These are phyloP conservation scores for Heliconius ismenius DNA, from an alignment of 2,888 invertebrate genomes.

Conservation along the genomic window DNA sequence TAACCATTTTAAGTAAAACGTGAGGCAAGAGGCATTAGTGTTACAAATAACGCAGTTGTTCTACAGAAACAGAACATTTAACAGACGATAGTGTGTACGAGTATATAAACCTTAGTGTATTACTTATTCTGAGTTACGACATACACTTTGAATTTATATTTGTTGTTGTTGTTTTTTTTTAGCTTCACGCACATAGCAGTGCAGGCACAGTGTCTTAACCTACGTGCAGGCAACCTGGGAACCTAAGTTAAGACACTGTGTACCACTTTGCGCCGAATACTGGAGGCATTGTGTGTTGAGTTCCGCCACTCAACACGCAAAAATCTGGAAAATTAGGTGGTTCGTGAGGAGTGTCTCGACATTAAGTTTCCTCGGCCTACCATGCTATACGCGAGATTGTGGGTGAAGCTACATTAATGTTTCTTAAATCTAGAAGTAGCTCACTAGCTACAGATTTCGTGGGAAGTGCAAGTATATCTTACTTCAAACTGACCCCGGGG, in stretches of 20 bases:
- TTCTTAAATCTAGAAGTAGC: background rate
- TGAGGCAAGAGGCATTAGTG: background rate
- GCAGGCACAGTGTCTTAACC: no score
- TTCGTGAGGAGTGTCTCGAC: no score
- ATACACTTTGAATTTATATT: background rate
- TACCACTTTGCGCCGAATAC: no score
- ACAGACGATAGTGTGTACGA: background rate
- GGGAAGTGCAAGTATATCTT: conserved; percentile 6
- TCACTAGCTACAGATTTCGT: background rate
- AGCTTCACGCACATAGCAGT: no score
- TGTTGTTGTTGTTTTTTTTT: background rate
- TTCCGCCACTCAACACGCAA: no score
- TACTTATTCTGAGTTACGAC: background rate
- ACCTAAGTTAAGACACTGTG: no score
- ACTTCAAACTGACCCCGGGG: conserved; percentile 19
- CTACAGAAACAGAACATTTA: background rate
- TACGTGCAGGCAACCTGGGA: no score
- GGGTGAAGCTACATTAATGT: background rate
- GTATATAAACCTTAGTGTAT: background rate
- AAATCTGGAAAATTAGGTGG: no score
- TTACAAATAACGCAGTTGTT: conserved; percentile 10
- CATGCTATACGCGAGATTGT: no score
- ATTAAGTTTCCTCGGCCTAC: no score
- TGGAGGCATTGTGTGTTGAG: no score
- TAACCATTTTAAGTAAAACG: conserved; percentile 13